These are phyloP conservation scores for Endomychus coccineus DNA, from an alignment of 2,888 invertebrate species.

Conservation along the genomic window DNA sequence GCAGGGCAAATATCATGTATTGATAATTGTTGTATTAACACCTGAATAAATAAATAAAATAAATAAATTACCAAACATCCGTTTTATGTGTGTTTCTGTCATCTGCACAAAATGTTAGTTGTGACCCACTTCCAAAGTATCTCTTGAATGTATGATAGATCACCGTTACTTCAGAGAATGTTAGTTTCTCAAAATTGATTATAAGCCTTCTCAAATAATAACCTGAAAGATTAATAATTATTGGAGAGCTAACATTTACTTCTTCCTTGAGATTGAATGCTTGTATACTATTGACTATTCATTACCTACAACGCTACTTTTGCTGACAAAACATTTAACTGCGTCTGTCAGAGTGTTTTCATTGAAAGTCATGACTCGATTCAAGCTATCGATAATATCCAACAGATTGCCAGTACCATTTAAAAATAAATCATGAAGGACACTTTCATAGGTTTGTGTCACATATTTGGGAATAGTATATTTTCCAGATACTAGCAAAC, in stretches of 20 bases:
- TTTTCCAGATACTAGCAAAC: conserved; percentile 55
- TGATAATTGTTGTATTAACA: too few relatives aligned
- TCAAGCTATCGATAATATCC: conserved; percentile 35
- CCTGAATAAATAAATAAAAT: too few relatives aligned
- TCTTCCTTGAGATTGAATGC: too few relatives aligned
- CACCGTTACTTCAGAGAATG: conserved; percentile 74
- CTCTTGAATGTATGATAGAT: conserved; percentile 64
- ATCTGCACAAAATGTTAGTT: too few relatives aligned
- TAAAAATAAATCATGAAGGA: conserved; percentile 51
- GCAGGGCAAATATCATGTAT: too few relatives aligned
- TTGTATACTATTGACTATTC: conserved; percentile 9
- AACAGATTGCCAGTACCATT: conserved; percentile 45
- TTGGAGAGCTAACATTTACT: too few relatives aligned
- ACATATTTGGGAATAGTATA: conserved; percentile 53
- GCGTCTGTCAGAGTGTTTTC: conserved; percentile 19
- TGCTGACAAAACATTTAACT: conserved; percentile 43
- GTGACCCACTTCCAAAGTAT: conserved; percentile 40
- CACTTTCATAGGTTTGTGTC: conserved; percentile 52
- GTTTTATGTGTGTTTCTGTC: too few relatives aligned
- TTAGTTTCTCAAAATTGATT: conserved; percentile 72
- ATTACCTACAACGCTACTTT: conserved; percentile 61
- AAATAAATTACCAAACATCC: too few relatives aligned
- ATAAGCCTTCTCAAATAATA: conserved; percentile 75
- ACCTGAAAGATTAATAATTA: conserved; percentile 59
- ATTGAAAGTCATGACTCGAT: conserved; percentile 27